phyloP scores from a whole-genome alignment of 2,888 invertebrate genomes.

The Sminthurides aquaticus region DNA sequence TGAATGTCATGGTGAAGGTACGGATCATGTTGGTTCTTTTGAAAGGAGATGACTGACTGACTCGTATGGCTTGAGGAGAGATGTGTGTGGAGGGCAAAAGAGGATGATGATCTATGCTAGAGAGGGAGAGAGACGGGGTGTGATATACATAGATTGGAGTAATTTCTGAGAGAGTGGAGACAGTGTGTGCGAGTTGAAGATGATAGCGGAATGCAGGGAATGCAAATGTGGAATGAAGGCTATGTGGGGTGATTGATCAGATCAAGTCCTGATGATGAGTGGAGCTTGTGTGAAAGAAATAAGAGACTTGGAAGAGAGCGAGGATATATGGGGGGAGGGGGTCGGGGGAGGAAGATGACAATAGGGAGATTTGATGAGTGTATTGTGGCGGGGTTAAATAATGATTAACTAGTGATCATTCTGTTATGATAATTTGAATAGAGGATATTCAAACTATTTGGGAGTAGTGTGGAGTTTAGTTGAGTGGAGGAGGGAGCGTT shows the following conservation, averaged over 20 bases:
- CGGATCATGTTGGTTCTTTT: not conserved
- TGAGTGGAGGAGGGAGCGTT: too few species aligned
- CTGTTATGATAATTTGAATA: not conserved
- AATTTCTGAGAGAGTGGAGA: too few species aligned
- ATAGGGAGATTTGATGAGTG: slow-evolving; percentile 33
- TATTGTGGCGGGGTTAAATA: slow-evolving; percentile 21
- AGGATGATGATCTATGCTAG: too few species aligned
- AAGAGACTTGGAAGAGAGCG: slow-evolving; percentile 28
- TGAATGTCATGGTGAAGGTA: not conserved
- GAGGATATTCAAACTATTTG: too few species aligned
- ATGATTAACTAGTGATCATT: slow-evolving; percentile 17
- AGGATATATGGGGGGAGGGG: not conserved
- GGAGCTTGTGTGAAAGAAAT: slow-evolving; percentile 20
- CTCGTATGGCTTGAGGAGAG: too few species aligned
- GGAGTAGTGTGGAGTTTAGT: too few species aligned
- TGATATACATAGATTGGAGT: too few species aligned
- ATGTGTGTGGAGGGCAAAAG: too few species aligned
- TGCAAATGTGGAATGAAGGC: slow-evolving; percentile 27
- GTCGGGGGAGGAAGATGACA: slow-evolving; percentile 27
- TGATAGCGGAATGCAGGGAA: slow-evolving; percentile 29
- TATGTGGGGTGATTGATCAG: slow-evolving; percentile 38
- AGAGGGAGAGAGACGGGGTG: too few species aligned
- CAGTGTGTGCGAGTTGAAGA: too few species aligned
- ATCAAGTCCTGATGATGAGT: slow-evolving; percentile 27
- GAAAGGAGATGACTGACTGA: not conserved